Base-by-base conservation (phyloP, 1,140 invertebrate genomes). In the Theocolax elegans region DNA sequence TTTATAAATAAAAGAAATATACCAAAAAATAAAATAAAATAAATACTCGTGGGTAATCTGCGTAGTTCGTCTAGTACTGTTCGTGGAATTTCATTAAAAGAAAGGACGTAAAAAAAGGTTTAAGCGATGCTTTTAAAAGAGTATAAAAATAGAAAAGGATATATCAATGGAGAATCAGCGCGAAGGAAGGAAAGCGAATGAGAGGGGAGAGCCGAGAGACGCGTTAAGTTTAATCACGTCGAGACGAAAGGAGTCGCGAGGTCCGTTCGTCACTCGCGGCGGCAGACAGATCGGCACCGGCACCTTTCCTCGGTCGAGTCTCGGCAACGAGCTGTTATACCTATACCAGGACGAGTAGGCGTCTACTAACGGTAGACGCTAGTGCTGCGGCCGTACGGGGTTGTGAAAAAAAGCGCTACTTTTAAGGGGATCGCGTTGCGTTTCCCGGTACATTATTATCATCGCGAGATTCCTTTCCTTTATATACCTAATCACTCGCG, bases 191-290 rank as follows among this genome's bases (percentile, higher is more conserved):
- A 23, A 23, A 21, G 44, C 17, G 17, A 15, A n/a, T n/a, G 15
- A 54, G 3, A 23, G 23, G 29, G 9, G 42, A n/a, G n/a, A n/a
- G n/a, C n/a, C n/a, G 42, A 17, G 3, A 17, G n/a, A 44, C 4
- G 15, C 10, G 10, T 56, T 13, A 54, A 65, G 48, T 54, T 80
- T 81, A 77, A 73, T 81, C 77, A 74, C 63, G 69, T 66, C 44
- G 70, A 46, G 25, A 56, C 59, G 51, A 25, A 21, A 58, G n/a
- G 17, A 58, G 49, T 27, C 17, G n/a, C n/a, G 21, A 40, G 7
- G 44, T 38, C 13, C 46, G 46, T 64, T 38, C 53, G 42, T 53
- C 53, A 53, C 21, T 58, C 56, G 46, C 35, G 23, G 49, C 60
- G 70, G 67, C 69, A 64, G 64, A 64, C 74, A 64, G 72, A 77